These are phyloP conservation scores for Acestrorhynchus altus DNA, from an alignment of 2,797 vertebrate genomes.

Conservation along the genomic window DNA sequence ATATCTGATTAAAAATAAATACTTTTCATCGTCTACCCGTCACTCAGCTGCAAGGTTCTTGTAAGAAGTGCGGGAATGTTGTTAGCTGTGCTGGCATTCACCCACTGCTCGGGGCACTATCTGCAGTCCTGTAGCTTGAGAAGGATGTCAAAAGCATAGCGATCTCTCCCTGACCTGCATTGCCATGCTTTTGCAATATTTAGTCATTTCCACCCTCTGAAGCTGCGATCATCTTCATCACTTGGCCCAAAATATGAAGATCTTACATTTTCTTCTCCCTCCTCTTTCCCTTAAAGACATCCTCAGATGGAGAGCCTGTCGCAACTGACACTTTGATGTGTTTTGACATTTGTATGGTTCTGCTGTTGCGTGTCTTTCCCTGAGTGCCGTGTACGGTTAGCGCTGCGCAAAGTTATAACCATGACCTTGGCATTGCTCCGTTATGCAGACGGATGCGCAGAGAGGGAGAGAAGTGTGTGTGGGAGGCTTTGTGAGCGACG, in stretches of 20 bases:
- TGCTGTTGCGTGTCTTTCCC: conserved; percentile 61
- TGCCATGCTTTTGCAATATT: conserved; percentile 62
- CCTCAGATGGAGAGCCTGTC: conserved; percentile 29
- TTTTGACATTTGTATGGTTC: conserved; percentile 74
- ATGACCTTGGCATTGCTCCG: conserved; percentile 63
- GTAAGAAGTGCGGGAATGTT: neutral
- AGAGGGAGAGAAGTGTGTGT: conserved; percentile 12
- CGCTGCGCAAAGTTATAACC: conserved; percentile 64
- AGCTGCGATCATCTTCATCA: conserved; percentile 45
- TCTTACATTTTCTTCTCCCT: neutral
- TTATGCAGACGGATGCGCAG: conserved; percentile 12
- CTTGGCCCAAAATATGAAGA: neutral
- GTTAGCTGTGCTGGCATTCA: neutral
- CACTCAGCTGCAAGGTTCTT: neutral
- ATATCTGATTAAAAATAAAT: conserved; percentile 11
- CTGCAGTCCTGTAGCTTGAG: conserved; percentile 54
- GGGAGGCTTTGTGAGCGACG: conserved; percentile 15
- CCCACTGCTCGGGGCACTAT: conserved; percentile 14
- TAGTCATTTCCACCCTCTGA: conserved; percentile 54
- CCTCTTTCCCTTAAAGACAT: conserved; percentile 31
- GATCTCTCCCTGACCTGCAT: conserved; percentile 51
- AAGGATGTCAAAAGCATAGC: conserved; percentile 57
- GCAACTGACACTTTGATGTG: conserved; percentile 68
- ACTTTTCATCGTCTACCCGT: neutral
- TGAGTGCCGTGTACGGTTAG: conserved; percentile 71